A percentile compares a stretch with the other conserved stretches of the same genome.
Evolutionary conservation across 2,888 invertebrate genomes (phyloP).

Genomic region (Bursaphelenchus okinawaensis): DNA sequence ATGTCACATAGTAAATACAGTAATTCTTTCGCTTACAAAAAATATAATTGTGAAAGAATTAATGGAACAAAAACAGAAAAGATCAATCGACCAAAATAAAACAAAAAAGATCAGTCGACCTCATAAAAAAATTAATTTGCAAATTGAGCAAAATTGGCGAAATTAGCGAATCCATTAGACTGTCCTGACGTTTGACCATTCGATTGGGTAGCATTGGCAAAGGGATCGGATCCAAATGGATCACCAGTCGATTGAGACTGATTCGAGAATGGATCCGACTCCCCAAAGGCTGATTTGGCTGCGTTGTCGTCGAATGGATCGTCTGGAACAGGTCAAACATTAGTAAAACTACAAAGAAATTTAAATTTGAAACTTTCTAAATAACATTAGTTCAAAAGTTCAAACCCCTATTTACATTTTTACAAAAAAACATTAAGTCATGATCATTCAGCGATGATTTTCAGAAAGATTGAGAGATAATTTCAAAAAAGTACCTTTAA

Average conservation of each 20-base stretch:
- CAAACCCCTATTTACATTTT: background rate
- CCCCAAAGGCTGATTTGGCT: conserved; percentile 2
- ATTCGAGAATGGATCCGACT: conserved; percentile 13
- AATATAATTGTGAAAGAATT: too few species aligned
- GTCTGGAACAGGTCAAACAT: too few species aligned
- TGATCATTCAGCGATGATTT: background rate
- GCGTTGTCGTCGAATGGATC: background rate
- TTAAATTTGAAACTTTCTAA: background rate
- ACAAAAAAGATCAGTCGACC: too few species aligned
- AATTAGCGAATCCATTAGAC: conserved; percentile 24
- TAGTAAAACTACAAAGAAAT: too few species aligned
- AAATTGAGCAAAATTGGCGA: conserved; percentile 46
- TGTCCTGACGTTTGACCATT: conserved; percentile 3
- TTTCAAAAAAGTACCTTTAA: too few species aligned
- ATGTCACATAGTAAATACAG: too few species aligned
- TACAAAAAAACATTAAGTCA: background rate
- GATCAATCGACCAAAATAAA: too few species aligned
- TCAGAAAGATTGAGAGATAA: too few species aligned
- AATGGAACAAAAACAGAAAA: too few species aligned
- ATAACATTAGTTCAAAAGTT: background rate
- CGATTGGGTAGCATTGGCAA: conserved; percentile 25
- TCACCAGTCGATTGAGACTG: conserved; percentile 2
- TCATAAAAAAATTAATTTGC: too few species aligned
- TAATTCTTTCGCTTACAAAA: too few species aligned
- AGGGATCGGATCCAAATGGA: conserved; percentile 24